These are phyloP conservation scores for Eupsilia transversa DNA, from an alignment of 2,888 invertebrate genomes.

Conservation along the genomic window DNA sequence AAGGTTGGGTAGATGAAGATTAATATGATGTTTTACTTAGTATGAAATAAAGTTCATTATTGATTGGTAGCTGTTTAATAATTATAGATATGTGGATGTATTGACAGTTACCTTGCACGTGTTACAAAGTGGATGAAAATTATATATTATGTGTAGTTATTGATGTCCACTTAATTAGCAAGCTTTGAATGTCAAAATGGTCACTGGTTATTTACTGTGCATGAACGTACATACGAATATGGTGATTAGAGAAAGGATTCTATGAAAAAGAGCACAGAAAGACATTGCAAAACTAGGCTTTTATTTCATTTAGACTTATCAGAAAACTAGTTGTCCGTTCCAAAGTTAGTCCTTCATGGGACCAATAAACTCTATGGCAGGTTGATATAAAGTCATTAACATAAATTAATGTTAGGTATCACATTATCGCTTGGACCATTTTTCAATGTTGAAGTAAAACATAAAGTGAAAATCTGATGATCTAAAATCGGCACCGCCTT, in stretches of 20 bases:
- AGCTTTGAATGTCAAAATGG: too few species aligned
- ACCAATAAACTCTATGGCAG: too few species aligned
- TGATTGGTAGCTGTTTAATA: neutral
- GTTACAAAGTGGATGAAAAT: neutral
- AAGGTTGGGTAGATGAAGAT: slow-evolving; percentile 14
- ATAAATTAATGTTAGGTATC: too few species aligned
- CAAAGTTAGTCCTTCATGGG: neutral
- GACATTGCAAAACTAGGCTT: neutral
- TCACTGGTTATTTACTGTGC: neutral
- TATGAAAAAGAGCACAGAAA: neutral
- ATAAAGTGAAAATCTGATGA: too few species aligned
- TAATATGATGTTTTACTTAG: neutral
- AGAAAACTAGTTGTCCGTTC: neutral
- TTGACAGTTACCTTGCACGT: neutral
- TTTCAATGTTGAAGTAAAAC: too few species aligned
- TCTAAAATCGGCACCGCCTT: too few species aligned
- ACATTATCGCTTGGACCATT: too few species aligned
- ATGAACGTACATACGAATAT: neutral
- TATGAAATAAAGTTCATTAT: slow-evolving; percentile 1
- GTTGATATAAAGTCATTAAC: too few species aligned
- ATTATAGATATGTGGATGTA: neutral
- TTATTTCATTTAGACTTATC: neutral
- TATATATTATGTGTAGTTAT: neutral
- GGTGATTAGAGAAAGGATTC: neutral
- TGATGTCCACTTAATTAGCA: neutral